A percentile compares a stretch with the other conserved stretches of the same genome.
Conservation (phyloP, 2,888 invertebrate species). For the Neoaliturus tenellus region DNA sequence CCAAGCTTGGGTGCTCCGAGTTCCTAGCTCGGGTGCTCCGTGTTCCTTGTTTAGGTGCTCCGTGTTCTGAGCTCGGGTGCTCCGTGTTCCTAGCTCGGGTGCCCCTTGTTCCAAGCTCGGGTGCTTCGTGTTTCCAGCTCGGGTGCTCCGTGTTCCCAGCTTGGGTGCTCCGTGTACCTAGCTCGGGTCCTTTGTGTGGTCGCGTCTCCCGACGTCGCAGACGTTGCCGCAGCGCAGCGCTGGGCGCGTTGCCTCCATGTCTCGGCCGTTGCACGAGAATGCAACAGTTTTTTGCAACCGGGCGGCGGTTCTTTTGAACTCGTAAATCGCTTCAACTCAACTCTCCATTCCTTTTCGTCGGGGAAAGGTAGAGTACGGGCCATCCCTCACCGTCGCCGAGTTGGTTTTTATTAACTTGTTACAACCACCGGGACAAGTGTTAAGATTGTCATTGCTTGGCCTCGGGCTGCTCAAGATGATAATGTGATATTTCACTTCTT, state of each 20-base stretch:
- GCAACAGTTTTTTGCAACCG: constrained; percentile 34
- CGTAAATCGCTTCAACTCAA: constrained; percentile 36
- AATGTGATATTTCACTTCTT: too few species aligned
- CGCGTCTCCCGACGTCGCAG: background rate
- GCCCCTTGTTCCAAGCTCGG: too few species aligned
- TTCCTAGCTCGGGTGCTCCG: too few species aligned
- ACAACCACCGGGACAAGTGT: background rate
- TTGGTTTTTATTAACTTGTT: background rate
- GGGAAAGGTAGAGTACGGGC: constrained; percentile 20
- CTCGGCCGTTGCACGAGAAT: background rate
- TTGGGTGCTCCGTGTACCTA: too few species aligned
- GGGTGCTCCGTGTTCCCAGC: too few species aligned
- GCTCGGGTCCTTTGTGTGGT: too few species aligned
- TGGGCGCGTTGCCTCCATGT: background rate
- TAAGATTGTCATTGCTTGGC: background rate
- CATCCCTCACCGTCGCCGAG: background rate
- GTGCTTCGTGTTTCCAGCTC: too few species aligned
- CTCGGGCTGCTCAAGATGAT: too few species aligned
- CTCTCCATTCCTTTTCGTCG: constrained; percentile 29
- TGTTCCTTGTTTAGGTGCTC: too few species aligned
- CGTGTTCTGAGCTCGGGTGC: too few species aligned
- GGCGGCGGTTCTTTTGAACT: constrained; percentile 37
- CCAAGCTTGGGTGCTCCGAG: too few species aligned
- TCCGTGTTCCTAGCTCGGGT: too few species aligned
- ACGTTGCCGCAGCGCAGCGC: background rate